Conservation (phyloP, 1,140 invertebrate genomes). For the Orchestia grillus region DNA sequence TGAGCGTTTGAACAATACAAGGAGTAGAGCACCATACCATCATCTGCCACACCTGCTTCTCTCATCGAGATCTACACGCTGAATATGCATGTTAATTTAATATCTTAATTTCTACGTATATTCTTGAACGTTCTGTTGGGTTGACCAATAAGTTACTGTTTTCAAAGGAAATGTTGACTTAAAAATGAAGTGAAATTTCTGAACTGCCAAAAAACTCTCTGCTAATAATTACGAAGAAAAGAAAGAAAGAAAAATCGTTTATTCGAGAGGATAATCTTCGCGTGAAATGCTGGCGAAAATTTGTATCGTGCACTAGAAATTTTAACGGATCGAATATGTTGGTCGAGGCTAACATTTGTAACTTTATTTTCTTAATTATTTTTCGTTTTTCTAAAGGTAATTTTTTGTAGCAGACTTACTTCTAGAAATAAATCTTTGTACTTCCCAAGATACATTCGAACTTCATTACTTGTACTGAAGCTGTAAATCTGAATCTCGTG, state of each 20-base stretch:
- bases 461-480: neutral
- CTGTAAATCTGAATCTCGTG: neutral
- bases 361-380: neutral
- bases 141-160: too few relatives aligned
- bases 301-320: neutral
- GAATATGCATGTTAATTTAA: neutral
- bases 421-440: neutral
- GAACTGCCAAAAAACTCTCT: too few relatives aligned
- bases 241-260: too few relatives aligned
- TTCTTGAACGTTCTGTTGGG: too few relatives aligned
- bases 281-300: neutral
- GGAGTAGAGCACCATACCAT: neutral
- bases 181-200: too few relatives aligned
- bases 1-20: neutral
- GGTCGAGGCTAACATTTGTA: neutral
- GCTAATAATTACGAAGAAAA: too few relatives aligned
- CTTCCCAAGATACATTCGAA: neutral
- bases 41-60: neutral
- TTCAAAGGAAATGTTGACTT: too few relatives aligned
- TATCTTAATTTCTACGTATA: neutral
- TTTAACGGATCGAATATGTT: neutral
- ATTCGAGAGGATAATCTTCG: neutral
- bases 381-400: neutral
- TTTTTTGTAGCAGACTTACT: neutral
- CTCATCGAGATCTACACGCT: neutral